Percentiles rank a stretch among this genome's conserved stretches.
These are phyloP conservation scores for Anastrepha obliqua DNA, from an alignment of 1,140 invertebrate genomes.

Conservation along the genomic window DNA sequence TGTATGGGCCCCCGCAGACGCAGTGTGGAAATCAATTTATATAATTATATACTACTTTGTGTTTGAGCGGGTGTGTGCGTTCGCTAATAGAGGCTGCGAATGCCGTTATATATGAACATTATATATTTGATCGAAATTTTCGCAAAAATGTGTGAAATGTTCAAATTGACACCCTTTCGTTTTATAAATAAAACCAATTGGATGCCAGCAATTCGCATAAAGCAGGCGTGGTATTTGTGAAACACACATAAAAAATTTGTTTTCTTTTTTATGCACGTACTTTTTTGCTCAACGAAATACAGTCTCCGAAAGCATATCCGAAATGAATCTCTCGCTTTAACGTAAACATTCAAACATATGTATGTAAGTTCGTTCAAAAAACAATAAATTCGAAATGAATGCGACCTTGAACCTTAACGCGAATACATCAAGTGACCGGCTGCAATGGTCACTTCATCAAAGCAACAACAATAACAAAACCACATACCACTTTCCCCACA, in stretches of 20 bases:
- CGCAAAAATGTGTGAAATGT: slow-evolving; percentile 29
- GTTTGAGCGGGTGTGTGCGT: background rate
- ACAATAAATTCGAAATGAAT: slow-evolving; percentile 4
- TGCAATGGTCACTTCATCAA: slow-evolving; percentile 14
- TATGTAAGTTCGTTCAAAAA: background rate
- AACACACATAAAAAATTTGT: background rate
- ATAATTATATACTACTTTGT: no score
- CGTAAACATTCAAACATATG: background rate
- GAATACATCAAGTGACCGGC: background rate
- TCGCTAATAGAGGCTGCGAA: background rate
- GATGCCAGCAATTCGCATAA: background rate
- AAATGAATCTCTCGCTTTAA: background rate
- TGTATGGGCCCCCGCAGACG: background rate
- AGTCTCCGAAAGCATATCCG: background rate
- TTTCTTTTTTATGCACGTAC: background rate
- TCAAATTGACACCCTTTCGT: slow-evolving; percentile 27
- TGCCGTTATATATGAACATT: background rate
- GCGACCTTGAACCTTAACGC: slow-evolving; percentile 20
- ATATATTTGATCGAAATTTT: background rate
- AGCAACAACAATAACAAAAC: slow-evolving; percentile 37
- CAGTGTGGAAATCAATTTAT: background rate
- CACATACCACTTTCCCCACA: slow-evolving; percentile 50
- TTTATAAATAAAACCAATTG: slow-evolving; percentile 43
- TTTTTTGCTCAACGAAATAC: background rate
- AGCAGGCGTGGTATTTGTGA: background rate